Percentiles rank a stretch among this genome's conserved stretches.
These are phyloP conservation scores for Elgaria multicarinata DNA, from an alignment of 2,113 vertebrate species.

Conservation along the genomic window DNA sequence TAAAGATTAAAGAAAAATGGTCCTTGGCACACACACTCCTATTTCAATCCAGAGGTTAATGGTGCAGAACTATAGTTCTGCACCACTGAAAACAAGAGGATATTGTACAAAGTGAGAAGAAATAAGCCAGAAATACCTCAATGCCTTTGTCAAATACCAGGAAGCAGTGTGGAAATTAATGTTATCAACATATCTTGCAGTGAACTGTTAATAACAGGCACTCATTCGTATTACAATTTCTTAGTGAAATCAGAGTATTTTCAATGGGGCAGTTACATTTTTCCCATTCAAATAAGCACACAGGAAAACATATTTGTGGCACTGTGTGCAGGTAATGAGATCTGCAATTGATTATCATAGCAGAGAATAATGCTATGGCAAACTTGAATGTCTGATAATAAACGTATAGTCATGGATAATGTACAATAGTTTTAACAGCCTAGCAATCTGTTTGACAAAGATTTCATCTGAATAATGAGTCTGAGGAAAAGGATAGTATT, in stretches of 20 bases:
- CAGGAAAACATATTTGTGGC: constrained; percentile 59
- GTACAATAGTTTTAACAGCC: constrained; percentile 55
- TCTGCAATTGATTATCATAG: constrained; percentile 58
- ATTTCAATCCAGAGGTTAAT: not conserved
- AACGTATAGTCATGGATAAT: constrained; percentile 52
- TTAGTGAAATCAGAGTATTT: constrained; percentile 26
- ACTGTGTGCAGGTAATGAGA: constrained; percentile 10
- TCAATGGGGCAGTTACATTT: not conserved
- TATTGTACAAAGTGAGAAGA: not conserved
- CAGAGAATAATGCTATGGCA: constrained; percentile 63
- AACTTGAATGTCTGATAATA: constrained; percentile 62
- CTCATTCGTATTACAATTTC: constrained; percentile 33
- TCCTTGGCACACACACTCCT: not conserved
- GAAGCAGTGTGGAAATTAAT: not conserved
- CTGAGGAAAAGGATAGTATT: constrained; percentile 36
- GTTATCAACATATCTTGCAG: not conserved
- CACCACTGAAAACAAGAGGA: not conserved
- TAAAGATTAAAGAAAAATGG: not conserved
- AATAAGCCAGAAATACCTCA: not conserved
- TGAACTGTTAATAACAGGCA: not conserved
- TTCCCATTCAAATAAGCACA: constrained; percentile 40
- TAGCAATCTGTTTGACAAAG: constrained; percentile 35
- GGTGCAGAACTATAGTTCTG: not conserved
- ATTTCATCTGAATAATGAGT: constrained; percentile 44
- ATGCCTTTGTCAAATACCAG: rapidly evolving